These are phyloP conservation scores for Etheostoma spectabile DNA, from an alignment of 2,113 vertebrate species.

Conservation along the genomic window DNA sequence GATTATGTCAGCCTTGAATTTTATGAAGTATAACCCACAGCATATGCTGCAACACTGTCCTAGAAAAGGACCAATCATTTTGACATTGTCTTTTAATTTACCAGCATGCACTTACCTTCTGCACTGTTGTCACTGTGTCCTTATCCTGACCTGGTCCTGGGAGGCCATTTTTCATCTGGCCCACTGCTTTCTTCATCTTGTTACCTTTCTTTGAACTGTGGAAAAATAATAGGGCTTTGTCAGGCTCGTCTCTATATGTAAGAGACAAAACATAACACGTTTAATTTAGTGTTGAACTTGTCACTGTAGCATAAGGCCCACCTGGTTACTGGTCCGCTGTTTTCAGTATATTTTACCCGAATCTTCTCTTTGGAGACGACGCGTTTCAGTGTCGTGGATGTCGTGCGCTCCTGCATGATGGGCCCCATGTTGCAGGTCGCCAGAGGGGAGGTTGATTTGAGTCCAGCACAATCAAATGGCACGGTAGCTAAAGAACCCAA, in stretches of 20 bases:
- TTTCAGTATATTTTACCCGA: conserved; percentile 82
- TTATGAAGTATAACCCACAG: background rate
- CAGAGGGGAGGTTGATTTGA: conserved; percentile 51
- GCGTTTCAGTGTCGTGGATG: conserved; percentile 81
- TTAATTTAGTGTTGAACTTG: rapidly evolving
- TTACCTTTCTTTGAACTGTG: conserved; percentile 83
- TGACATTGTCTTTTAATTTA: background rate
- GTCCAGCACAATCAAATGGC: conserved; percentile 40
- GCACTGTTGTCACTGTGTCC: conserved; percentile 75
- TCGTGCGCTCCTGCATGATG: conserved; percentile 84
- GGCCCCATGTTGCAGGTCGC: conserved; percentile 82
- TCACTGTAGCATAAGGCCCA: conserved; percentile 41
- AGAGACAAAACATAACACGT: background rate
- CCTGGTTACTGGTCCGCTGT: conserved; percentile 75
- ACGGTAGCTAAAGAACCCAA: conserved; percentile 75
- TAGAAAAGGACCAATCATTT: background rate
- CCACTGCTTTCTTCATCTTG: conserved; percentile 84
- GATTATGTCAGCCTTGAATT: background rate
- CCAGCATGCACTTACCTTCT: conserved; percentile 81
- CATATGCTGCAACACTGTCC: background rate
- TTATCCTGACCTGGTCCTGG: conserved; percentile 81
- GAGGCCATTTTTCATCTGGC: conserved; percentile 80
- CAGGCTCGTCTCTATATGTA: background rate
- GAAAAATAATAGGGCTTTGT: conserved; percentile 40
- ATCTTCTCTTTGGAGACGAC: conserved; percentile 84